These are phyloP conservation scores for Chelonus formosanus DNA, from an alignment of 2,888 invertebrate genomes.

Conservation along the genomic window DNA sequence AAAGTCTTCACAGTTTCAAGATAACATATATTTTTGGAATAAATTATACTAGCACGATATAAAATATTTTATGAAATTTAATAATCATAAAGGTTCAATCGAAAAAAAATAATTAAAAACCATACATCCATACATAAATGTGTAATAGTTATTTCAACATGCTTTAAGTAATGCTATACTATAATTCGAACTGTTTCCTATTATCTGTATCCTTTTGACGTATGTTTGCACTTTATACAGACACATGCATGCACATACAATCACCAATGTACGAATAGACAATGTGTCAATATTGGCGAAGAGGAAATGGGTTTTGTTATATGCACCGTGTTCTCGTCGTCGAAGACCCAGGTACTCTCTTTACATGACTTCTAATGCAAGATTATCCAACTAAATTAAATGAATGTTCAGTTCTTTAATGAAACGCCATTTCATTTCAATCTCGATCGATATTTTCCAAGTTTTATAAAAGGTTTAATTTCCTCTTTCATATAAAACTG, in stretches of 20 bases:
- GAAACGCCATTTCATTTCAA: background rate
- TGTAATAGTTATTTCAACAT: constrained; percentile 27
- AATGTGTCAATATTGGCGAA: constrained; percentile 44
- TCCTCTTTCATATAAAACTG: too few species aligned
- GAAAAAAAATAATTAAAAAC: too few species aligned
- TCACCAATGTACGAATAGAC: constrained; percentile 34
- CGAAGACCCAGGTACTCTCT: constrained; percentile 11
- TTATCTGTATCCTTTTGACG: constrained; percentile 16
- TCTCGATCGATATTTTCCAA: background rate
- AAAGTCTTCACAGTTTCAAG: too few species aligned
- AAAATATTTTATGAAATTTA: too few species aligned
- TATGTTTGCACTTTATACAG: constrained; percentile 1
- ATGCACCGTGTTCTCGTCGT: constrained; percentile 24
- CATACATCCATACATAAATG: background rate
- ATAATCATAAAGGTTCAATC: too few species aligned
- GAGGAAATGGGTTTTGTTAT: constrained; percentile 43
- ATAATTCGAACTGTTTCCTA: constrained; percentile 16
- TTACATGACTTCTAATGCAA: constrained; percentile 15
- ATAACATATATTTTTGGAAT: too few species aligned
- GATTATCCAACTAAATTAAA: constrained; percentile 14
- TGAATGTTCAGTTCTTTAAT: background rate
- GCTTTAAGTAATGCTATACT: constrained; percentile 5
- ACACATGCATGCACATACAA: constrained; percentile 13
- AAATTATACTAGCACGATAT: too few species aligned
- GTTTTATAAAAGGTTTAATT: too few species aligned